Conservation (phyloP, 2,113 vertebrate genomes). For the Oncorhynchus nerka region DNA sequence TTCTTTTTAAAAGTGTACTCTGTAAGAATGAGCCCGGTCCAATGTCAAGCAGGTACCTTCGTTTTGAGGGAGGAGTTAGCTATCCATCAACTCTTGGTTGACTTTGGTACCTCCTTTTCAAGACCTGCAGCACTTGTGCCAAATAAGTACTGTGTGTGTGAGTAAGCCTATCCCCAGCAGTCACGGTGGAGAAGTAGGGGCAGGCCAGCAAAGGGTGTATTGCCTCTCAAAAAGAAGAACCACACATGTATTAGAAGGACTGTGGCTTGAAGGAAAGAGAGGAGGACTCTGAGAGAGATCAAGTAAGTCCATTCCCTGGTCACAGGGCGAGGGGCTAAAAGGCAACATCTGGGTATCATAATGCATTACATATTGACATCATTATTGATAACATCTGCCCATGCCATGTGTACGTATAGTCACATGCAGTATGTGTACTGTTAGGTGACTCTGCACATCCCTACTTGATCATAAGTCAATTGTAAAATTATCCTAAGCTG, state of each 20-base stretch:
- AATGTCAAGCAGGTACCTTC: slow-evolving; percentile 29
- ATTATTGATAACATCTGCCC: too few species aligned
- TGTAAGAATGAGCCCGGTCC: slow-evolving; percentile 29
- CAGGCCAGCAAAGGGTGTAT: slow-evolving; percentile 47
- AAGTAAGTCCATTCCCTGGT: slow-evolving; percentile 45
- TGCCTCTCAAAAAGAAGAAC: slow-evolving; percentile 52
- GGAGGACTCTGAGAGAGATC: slow-evolving; percentile 37
- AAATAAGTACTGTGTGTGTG: slow-evolving; percentile 29
- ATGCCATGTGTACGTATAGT: too few species aligned
- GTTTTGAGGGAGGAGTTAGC: slow-evolving; percentile 60
- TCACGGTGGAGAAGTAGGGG: slow-evolving; percentile 36
- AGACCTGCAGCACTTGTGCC: slow-evolving; percentile 41
- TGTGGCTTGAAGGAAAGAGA: slow-evolving; percentile 37
- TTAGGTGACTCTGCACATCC: too few species aligned
- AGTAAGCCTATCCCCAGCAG: slow-evolving; percentile 61
- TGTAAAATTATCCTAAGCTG: too few species aligned
- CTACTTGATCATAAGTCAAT: too few species aligned
- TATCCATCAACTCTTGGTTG: slow-evolving; percentile 15
- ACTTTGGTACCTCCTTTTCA: slow-evolving; percentile 36
- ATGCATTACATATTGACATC: neutral
- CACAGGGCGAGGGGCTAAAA: neutral
- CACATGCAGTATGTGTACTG: too few species aligned
- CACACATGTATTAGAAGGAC: slow-evolving; percentile 47
- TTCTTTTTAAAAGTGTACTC: slow-evolving; percentile 34
- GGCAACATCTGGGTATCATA: neutral